phyloP scores from a whole-genome alignment of 1,140 invertebrate species.

The Heterodera schachtii region DNA sequence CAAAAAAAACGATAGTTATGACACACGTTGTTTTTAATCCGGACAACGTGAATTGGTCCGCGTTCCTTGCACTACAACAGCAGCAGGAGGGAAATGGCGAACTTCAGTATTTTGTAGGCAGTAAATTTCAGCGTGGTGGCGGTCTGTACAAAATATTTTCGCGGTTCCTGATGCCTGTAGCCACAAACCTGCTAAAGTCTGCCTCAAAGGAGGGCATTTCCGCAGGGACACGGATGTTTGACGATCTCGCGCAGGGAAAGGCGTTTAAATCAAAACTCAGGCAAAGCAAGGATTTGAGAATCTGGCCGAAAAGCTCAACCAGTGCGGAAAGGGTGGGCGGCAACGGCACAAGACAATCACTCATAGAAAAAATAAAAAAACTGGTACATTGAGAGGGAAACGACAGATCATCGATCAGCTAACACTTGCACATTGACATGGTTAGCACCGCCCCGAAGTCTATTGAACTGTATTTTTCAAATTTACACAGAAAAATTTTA shows the following conservation, averaged over 20 bases:
- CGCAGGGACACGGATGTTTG: conserved; percentile 3
- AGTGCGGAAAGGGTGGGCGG: conserved; percentile 12
- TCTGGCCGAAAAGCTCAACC: background rate
- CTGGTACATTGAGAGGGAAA: background rate
- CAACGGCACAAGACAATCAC: no score
- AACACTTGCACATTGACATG: background rate
- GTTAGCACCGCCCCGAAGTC: background rate
- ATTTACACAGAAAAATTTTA: no score
- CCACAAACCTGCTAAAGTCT: background rate
- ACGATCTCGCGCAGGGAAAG: background rate
- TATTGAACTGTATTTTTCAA: background rate
- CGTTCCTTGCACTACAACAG: background rate
- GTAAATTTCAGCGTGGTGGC: background rate
- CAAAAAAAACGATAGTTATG: background rate
- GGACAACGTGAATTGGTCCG: conserved; percentile 8
- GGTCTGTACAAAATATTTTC: background rate
- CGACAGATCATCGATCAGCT: background rate
- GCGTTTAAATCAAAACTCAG: background rate
- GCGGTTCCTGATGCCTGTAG: conserved; percentile 17
- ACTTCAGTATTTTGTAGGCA: conserved; percentile 16
- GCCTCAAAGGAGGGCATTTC: background rate
- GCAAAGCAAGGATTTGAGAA: background rate
- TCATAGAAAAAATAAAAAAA: no score
- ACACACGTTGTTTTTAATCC: conserved; percentile 7
- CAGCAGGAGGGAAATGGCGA: background rate